phyloP scores from a whole-genome alignment of 2,888 invertebrate genomes.

The Idaea straminata region DNA sequence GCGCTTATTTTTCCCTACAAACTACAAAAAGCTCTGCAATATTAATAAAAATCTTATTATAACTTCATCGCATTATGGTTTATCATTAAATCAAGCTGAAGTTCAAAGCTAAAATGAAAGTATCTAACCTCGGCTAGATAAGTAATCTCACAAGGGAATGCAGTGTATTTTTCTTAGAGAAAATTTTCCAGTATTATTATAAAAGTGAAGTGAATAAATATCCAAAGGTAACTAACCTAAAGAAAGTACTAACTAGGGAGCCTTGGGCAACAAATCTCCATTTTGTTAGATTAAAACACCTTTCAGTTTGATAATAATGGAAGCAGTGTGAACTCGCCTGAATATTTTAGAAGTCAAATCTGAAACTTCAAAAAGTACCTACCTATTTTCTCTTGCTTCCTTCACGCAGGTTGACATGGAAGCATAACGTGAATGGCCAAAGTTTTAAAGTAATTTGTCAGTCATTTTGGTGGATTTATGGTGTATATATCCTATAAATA shows the following conservation, averaged over 20 bases:
- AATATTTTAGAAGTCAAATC: conserved; percentile 47
- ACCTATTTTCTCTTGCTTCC: conserved; percentile 16
- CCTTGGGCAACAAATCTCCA: conserved; percentile 63
- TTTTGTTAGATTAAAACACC: conserved; percentile 64
- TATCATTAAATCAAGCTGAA: not conserved
- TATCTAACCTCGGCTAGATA: conserved; percentile 1
- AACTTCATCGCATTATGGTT: not conserved
- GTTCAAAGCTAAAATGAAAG: not conserved
- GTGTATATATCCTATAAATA: too few relatives aligned
- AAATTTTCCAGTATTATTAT: conserved; percentile 19
- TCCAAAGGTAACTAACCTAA: conserved; percentile 52
- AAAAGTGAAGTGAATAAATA: conserved; percentile 48
- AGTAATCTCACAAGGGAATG: conserved; percentile 12
- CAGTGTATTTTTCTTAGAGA: conserved; percentile 41
- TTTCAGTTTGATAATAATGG: conserved; percentile 56
- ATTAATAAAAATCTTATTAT: not conserved
- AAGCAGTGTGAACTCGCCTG: conserved; percentile 46
- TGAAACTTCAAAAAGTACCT: conserved; percentile 30
- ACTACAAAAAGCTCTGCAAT: not conserved
- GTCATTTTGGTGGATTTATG: not conserved
- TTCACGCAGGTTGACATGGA: conserved; percentile 14
- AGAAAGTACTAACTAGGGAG: conserved; percentile 46
- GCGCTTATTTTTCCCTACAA: not conserved
- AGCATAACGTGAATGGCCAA: conserved; percentile 2
- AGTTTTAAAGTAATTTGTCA: not conserved